These are phyloP conservation scores for Seriola aureovittata DNA, from an alignment of 2,113 vertebrate genomes.

Conservation along the genomic window DNA sequence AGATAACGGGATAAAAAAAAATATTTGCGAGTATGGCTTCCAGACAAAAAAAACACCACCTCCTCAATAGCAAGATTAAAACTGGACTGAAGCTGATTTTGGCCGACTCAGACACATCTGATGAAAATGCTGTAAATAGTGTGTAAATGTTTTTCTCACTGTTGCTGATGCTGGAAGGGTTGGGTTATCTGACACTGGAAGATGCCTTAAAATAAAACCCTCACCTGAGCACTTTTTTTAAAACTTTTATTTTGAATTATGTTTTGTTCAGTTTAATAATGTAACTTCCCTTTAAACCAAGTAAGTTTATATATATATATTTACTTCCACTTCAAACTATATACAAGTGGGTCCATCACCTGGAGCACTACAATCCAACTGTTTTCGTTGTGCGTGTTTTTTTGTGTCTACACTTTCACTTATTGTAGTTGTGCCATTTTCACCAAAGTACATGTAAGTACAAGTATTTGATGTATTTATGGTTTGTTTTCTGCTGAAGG, in stretches of 20 bases:
- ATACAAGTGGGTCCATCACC: constrained; percentile 35
- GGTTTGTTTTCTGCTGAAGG: constrained; percentile 71
- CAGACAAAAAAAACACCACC: too few species aligned
- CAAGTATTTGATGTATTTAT: constrained; percentile 76
- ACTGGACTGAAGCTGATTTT: not conserved
- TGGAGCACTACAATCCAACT: constrained; percentile 28
- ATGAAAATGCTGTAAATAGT: constrained; percentile 44
- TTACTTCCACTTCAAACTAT: constrained; percentile 32
- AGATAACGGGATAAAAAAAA: too few species aligned
- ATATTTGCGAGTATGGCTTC: too few species aligned
- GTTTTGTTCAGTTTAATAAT: not conserved
- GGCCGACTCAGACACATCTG: not conserved
- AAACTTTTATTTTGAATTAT: not conserved
- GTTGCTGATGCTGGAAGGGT: not conserved
- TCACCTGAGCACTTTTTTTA: not conserved
- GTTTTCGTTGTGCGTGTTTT: not conserved
- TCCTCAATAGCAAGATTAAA: not conserved
- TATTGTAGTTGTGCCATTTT: constrained; percentile 53
- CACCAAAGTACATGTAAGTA: constrained; percentile 69
- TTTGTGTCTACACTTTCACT: constrained; percentile 46
- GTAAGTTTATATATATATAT: constrained; percentile 18
- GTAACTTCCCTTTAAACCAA: constrained; percentile 21
- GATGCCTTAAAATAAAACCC: not conserved
- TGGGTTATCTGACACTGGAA: not conserved
- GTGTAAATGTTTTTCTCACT: not conserved